Base-by-base conservation (phyloP, 1,140 invertebrate genomes). In the Bombyx mori region DNA sequence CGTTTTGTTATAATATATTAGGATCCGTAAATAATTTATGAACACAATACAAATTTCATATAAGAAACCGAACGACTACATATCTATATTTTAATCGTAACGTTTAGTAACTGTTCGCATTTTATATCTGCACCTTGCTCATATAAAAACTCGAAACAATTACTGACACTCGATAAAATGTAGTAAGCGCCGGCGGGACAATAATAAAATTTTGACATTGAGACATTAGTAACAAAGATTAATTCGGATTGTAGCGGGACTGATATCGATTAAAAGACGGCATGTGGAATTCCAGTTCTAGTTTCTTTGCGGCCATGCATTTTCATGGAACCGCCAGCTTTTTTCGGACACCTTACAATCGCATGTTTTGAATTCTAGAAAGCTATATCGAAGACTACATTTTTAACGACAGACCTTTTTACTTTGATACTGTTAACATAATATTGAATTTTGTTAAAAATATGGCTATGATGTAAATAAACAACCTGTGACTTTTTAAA, bases 291-390 rank as follows among this genome's bases (percentile, higher is more conserved):
- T 80, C 79, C 75, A 46, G 56, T 63, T 69, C 80, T 64, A 77
- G 84, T 84, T 85, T 83, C 80, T 85, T 84, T 71, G 69, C 62
- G 42, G 51, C 66, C 63, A 74, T 84, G 69, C 76, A 85, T 87
- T 87, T 87, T 87, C 81, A 85, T 85, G 79, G 84, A 84, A 82
- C 82, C 69, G 80, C 72, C 63, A 71, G 62, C 71, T 79, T 87
- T 87, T 87, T 87, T 85, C 84, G 78, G 71, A 81, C 82, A 83
- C 82, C 84, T 84, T 79, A 77, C 80, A 80, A 85, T 77, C 76
- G 80, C 82, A 77, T 84, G 75, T 71, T 66, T 84, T 71, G 79
- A 82, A 87, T 87, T 84, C 84, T 87, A 85, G 79, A 87, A 79
- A 85, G 79, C 71, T 75, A 80, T 77, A 77, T 75, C 62, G 71